Conservation (phyloP, 2,888 invertebrate species). For the Macropis europaea region DNA sequence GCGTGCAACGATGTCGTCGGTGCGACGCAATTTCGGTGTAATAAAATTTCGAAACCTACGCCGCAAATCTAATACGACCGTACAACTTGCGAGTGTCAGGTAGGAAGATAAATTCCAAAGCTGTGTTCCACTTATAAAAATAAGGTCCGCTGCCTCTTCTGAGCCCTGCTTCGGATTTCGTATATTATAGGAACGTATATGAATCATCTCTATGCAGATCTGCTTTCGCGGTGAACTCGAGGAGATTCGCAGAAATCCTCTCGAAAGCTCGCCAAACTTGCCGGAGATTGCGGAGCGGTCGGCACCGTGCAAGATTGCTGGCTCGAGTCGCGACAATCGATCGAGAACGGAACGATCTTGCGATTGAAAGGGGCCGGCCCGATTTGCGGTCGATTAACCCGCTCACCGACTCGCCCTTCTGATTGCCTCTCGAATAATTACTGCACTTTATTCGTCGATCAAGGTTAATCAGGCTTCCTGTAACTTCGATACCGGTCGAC, state of each 20-base stretch:
- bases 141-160: no score
- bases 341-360: no score
- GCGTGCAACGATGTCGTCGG: no score
- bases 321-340: constrained; percentile 50
- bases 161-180: no score
- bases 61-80: no score
- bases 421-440: constrained; percentile 25
- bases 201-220: background rate
- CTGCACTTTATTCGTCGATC: constrained; percentile 29
- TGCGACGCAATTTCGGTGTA: no score
- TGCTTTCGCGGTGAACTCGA: constrained; percentile 1
- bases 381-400: constrained; percentile 46
- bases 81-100: no score
- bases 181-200: no score
- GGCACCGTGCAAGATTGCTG: no score
- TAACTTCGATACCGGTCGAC: background rate
- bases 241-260: constrained; percentile 21
- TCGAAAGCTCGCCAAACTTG: constrained; percentile 28
- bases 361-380: constrained; percentile 27
- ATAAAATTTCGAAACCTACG: no score
- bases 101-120: no score
- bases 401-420: constrained; percentile 2
- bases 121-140: no score
- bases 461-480: constrained; percentile 21
- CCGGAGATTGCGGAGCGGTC: constrained; percentile 8